Conservation (phyloP, 2,113 vertebrate species). For the Pelmatolapia mariae region DNA sequence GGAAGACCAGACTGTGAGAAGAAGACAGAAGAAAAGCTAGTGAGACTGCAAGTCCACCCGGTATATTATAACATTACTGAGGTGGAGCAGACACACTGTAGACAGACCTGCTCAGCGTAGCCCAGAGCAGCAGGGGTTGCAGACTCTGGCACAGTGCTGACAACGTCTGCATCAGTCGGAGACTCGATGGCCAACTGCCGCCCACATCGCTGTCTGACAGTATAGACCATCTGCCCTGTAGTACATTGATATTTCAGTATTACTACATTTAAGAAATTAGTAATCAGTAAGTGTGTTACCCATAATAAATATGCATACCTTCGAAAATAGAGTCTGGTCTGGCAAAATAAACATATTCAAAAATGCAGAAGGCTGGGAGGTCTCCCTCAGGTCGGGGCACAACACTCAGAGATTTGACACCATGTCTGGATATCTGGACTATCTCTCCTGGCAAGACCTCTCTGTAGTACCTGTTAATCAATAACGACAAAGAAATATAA, state of each 20-base stretch:
- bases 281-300: background rate
- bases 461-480: conserved; percentile 83
- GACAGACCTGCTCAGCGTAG: too few relatives aligned
- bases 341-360: conserved; percentile 99
- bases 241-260: background rate
- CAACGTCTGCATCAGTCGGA: too few relatives aligned
- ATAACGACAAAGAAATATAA: background rate
- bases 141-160: too few relatives aligned
- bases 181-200: too few relatives aligned
- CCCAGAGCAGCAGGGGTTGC: too few relatives aligned
- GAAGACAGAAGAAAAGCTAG: background rate
- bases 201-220: too few relatives aligned
- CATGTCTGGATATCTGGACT: conserved; percentile 88
- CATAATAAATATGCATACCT: conserved; percentile 68
- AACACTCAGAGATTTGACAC: conserved; percentile 80
- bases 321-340: conserved; percentile 98
- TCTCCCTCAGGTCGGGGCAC: conserved; percentile 83
- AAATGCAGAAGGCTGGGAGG: conserved; percentile 92
- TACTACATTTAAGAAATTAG: background rate
- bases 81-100: background rate
- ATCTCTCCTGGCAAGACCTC: conserved; percentile 96
- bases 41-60: background rate
- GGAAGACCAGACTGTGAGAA: conserved; percentile 83
- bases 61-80: background rate
- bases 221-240: conserved; percentile 96